Evolutionary conservation across 1,140 invertebrate genomes (phyloP), one percentile per base, ranked within the genome.

Genomic region (Chelonus insularis): DNA sequence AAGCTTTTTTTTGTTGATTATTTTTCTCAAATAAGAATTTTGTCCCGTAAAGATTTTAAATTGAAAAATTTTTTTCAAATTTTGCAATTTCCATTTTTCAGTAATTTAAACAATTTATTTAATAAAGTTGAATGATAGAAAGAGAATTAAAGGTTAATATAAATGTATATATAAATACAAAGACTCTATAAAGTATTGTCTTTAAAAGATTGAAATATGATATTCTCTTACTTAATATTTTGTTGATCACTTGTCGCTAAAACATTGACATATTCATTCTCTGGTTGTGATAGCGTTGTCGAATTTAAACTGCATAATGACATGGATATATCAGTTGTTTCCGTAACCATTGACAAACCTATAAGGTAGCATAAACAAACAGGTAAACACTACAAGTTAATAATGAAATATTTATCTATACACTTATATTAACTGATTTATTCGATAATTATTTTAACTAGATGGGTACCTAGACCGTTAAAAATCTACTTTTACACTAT

Each of bases 301-400:
- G 84, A 86, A 62, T 83, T 86, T 23, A 86, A 69, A 43, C 85
- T 86, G 69, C 82, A 86, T 66, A 86, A 72, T 29, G 85, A 86
- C 70, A 81, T 82, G 29, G 76, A 79, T 32, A 85, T 78, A 65
- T 86, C 85, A 6, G 85, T 86, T 39, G 84, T 86, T 72, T 85
- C 84, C 34, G 81, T 83, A 3, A 73, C 74, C 51, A 80, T 75
- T 34, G 84, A 85, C 18, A 82, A 78, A 65, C 79, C 84, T 85
- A 72, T 23, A 76, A 77, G 56, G 71, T 36, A 63, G 56, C 39
- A 23, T n/a, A 8, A 2, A n/a, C 12, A 25, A 39, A 25, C 36
- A 45, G 50, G 34, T 48, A 18, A 50, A 16, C 3, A 36, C 6
- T 12, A 34, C 3, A 4, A 29, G 3, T 29, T 29, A 29, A 29